Evolutionary conservation across 2,888 invertebrate genomes (phyloP).

Genomic region (Drepana falcataria): DNA sequence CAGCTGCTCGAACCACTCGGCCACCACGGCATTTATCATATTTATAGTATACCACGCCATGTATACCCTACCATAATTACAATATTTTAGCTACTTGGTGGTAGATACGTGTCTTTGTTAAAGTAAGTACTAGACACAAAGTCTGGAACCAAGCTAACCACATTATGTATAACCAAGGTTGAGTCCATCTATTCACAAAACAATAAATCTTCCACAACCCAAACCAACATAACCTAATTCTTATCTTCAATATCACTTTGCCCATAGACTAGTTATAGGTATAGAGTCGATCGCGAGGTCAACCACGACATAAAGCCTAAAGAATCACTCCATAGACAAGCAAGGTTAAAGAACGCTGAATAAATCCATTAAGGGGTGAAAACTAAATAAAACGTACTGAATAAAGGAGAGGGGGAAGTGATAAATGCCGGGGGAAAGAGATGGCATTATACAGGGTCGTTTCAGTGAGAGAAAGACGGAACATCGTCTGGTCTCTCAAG

Average conservation of each 20-base stretch:
- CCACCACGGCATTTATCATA: too few relatives aligned
- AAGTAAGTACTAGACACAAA: too few relatives aligned
- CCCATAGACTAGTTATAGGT: not conserved
- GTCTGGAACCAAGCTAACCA: too few relatives aligned
- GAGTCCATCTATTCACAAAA: not conserved
- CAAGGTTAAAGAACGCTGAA: conserved; percentile 68
- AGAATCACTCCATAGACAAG: conserved; percentile 29
- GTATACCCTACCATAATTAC: too few relatives aligned
- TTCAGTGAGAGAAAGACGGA: conserved; percentile 29
- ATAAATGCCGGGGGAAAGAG: conserved; percentile 47
- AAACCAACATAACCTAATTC: conserved; percentile 13
- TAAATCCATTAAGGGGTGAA: conserved; percentile 70
- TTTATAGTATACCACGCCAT: too few relatives aligned
- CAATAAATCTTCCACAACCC: not conserved
- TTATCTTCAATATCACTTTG: conserved; percentile 4
- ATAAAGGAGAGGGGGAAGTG: conserved; percentile 50
- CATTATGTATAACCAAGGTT: not conserved
- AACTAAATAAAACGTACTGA: conserved; percentile 71
- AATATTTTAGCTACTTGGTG: too few relatives aligned
- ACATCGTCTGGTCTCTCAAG: conserved; percentile 59
- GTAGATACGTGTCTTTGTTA: too few relatives aligned
- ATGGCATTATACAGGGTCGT: conserved; percentile 18
- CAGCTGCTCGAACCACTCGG: too few relatives aligned
- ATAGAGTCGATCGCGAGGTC: conserved; percentile 8
- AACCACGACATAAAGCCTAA: conserved; percentile 13